Conservation (phyloP, 30 jellyfish, hydroid and myxozoan species). For the Hydractinia echinata region DNA sequence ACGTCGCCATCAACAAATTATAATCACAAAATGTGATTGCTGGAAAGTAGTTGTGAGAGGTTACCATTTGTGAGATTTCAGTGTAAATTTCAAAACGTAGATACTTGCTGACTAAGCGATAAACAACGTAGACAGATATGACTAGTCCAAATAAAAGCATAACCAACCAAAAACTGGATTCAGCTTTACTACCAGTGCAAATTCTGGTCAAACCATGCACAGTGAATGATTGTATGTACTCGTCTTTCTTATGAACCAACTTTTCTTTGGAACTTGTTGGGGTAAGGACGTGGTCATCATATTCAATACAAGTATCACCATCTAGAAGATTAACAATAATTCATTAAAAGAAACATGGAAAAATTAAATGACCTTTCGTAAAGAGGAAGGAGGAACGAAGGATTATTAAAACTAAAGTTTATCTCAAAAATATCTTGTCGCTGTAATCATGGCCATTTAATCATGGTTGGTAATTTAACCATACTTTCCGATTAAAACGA, state of each 20-base stretch:
- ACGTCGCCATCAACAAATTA: background rate
- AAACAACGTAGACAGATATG: slow-evolving; percentile 5
- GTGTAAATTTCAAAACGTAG: slow-evolving; percentile 26
- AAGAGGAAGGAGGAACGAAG: too few relatives aligned
- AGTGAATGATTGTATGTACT: slow-evolving; percentile 11
- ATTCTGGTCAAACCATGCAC: slow-evolving; percentile 41
- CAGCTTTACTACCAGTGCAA: slow-evolving; percentile 17
- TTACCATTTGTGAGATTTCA: background rate
- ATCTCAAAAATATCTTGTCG: too few relatives aligned
- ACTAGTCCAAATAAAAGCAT: slow-evolving; percentile 24
- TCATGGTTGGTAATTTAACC: too few relatives aligned
- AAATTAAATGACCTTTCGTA: too few relatives aligned
- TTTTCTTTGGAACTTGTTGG: background rate
- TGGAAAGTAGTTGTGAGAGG: slow-evolving; percentile 28
- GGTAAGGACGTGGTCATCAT: too few relatives aligned
- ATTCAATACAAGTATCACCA: too few relatives aligned
- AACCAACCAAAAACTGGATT: slow-evolving; percentile 31
- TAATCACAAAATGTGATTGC: slow-evolving; percentile 33
- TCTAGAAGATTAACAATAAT: too few relatives aligned
- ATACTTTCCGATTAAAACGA: too few relatives aligned
- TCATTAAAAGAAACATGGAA: too few relatives aligned
- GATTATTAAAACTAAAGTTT: too few relatives aligned
- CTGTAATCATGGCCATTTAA: too few relatives aligned
- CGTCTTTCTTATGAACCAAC: slow-evolving; percentile 2
- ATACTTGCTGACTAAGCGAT: slow-evolving; percentile 22